A percentile compares a stretch with the other conserved stretches of the same genome.
Evolutionary conservation across 1,140 invertebrate genomes (phyloP).

Genomic region (Aphaenogaster ashmeadi): DNA sequence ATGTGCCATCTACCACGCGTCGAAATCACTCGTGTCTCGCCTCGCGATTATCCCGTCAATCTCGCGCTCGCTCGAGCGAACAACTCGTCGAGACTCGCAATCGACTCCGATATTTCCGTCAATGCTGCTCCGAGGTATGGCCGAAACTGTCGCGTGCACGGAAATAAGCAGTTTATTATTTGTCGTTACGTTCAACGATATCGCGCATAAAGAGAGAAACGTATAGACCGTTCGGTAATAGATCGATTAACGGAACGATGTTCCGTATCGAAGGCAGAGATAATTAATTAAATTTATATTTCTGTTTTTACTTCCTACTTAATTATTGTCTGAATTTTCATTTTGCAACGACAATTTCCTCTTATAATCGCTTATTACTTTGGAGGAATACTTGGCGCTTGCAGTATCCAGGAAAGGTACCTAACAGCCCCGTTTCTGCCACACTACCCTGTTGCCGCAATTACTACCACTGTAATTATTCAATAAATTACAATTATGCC

Average conservation of each 20-base stretch:
- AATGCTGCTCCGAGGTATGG: background rate
- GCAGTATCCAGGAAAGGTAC: background rate
- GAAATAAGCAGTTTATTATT: constrained; percentile 19
- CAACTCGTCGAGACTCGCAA: constrained; percentile 32
- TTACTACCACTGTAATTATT: constrained; percentile 42
- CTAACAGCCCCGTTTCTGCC: background rate
- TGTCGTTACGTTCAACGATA: background rate
- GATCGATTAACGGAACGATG: background rate
- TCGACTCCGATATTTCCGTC: constrained; percentile 18
- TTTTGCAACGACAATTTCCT: background rate
- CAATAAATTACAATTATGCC: constrained; percentile 59
- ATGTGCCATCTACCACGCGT: constrained; percentile 54
- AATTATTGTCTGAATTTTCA: constrained; percentile 7
- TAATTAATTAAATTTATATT: background rate
- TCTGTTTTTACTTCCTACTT: background rate
- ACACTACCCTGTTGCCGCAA: background rate
- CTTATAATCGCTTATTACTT: background rate
- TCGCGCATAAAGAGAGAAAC: background rate
- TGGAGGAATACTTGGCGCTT: background rate
- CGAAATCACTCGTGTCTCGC: constrained; percentile 61
- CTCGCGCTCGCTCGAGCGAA: constrained; percentile 41
- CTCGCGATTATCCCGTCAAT: constrained; percentile 62
- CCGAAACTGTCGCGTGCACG: constrained; percentile 5
- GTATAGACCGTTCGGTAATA: background rate
- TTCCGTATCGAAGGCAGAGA: background rate